Base-by-base conservation (phyloP, 2,888 invertebrate species). In the Diaphora mendica region DNA sequence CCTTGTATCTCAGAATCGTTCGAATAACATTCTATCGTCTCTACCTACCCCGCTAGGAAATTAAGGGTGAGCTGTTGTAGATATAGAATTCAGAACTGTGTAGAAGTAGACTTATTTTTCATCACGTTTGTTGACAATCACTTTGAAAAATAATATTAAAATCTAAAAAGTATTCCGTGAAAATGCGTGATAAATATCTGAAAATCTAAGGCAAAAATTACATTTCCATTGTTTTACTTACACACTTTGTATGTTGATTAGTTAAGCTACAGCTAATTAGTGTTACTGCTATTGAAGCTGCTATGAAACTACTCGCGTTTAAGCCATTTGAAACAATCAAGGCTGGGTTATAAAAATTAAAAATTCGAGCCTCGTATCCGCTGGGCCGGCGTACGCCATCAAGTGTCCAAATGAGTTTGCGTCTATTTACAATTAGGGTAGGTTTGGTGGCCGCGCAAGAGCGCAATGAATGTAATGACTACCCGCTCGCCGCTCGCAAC, bases 321-420 rank as follows among this genome's bases (percentile, higher is more conserved):
- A 69, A 74, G 77, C 78, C 39, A 76, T 80, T 79, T 79, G 73
- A 84, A 84, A 83, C 85, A 80, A 84, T 84, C 79, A 78, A 84
- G 77, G 64, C 72, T 11, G 74, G 75, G 75, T 75, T 82, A 85
- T 85, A 86, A 89, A 89, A 90, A 91, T 91, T 90, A 90, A 90
- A 91, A 90, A 92, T 91, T 91, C 90, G 80, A 66, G 73, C 69
- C 83, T 84, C 90, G 89, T 87, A 83, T 70, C 74, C 70, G 68
- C 75, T 78, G 77, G 79, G 84, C 75, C 70, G 82, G 74, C 84
- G 83, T 80, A 82, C 77, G 80, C 85, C 89, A 88, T 89, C 90
- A 88, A 90, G 89, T 89, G 89, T 81, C 87, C 89, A 90, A 91
- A 91, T 90, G 92, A 91, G 91, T 90, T 91, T 88, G 86, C 88